These are phyloP conservation scores for Chelon labrosus DNA, from an alignment of 2,797 vertebrate genomes.

Conservation along the genomic window DNA sequence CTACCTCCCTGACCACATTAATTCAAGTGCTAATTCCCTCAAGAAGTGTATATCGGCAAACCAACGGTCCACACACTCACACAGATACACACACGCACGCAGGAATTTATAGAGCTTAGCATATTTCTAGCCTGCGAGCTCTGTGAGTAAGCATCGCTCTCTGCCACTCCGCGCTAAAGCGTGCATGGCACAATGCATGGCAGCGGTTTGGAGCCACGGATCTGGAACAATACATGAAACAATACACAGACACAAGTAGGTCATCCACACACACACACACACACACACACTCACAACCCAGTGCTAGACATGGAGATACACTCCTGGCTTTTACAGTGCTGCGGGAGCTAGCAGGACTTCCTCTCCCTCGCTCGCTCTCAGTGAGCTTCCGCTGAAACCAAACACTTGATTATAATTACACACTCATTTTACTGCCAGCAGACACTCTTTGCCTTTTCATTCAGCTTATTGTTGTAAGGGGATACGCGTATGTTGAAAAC, in stretches of 20 bases:
- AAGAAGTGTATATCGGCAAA: slow-evolving; percentile 53
- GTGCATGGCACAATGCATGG: slow-evolving; percentile 51
- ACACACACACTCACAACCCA: slow-evolving; percentile 10
- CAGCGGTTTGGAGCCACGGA: slow-evolving; percentile 54
- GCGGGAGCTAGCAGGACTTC: slow-evolving; percentile 2
- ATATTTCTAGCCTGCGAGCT: slow-evolving; percentile 55
- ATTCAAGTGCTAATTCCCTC: slow-evolving; percentile 61
- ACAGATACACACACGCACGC: slow-evolving; percentile 22
- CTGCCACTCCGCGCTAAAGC: slow-evolving; percentile 61
- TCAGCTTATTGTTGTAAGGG: slow-evolving; percentile 26
- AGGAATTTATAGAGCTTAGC: slow-evolving; percentile 40
- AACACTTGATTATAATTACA: slow-evolving; percentile 39
- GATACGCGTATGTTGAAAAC: slow-evolving; percentile 1
- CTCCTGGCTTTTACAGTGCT: slow-evolving; percentile 15
- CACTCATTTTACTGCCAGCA: slow-evolving; percentile 28
- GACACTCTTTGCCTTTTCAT: slow-evolving; percentile 11
- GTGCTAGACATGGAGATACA: slow-evolving; percentile 21
- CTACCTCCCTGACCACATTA: slow-evolving; percentile 56
- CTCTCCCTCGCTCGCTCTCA: slow-evolving; percentile 4
- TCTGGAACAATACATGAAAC: slow-evolving; percentile 64
- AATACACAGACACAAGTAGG: slow-evolving; percentile 67
- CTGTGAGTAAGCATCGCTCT: slow-evolving; percentile 64
- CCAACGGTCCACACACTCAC: slow-evolving; percentile 36
- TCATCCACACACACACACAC: slow-evolving; percentile 37
- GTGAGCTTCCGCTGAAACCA: slow-evolving; percentile 42